A percentile compares a stretch with the other conserved stretches of the same genome.
These are phyloP conservation scores for Myocastor coypus DNA, from an alignment of 2,113 vertebrate genomes.

Conservation along the genomic window DNA sequence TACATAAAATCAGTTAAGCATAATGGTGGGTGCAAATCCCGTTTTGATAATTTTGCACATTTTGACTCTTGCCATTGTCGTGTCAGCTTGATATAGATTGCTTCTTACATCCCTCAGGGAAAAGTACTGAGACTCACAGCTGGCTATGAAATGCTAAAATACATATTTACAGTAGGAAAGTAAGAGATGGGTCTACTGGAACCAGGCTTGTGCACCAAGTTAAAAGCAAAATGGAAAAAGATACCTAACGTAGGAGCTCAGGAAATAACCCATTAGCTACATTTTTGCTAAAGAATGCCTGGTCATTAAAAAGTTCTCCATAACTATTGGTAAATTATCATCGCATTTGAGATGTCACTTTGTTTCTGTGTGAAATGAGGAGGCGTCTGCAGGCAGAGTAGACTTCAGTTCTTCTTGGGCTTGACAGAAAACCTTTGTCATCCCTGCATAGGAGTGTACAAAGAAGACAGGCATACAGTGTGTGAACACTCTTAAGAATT, in stretches of 20 bases:
- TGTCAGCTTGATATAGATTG: background rate
- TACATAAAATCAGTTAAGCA: background rate
- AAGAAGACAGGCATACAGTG: background rate
- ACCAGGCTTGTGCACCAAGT: background rate
- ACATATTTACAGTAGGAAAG: background rate
- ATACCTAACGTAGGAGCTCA: background rate
- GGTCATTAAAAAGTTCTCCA: background rate
- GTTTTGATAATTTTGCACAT: background rate
- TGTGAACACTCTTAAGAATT: background rate
- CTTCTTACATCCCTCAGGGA: background rate
- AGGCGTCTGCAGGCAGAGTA: background rate
- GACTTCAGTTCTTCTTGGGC: background rate
- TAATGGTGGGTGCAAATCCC: background rate
- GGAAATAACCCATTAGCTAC: background rate
- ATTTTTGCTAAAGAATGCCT: background rate
- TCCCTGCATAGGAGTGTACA: background rate
- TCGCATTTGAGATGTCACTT: background rate
- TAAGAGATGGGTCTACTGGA: background rate
- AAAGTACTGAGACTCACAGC: background rate
- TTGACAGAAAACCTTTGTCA: background rate
- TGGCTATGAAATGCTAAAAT: background rate
- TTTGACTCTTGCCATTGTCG: background rate
- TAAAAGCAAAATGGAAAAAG: background rate
- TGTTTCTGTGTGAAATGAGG: background rate
- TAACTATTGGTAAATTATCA: background rate